Evolutionary conservation across 2,113 vertebrate genomes (phyloP).

Genomic region (Forbesichthys agassizii): DNA sequence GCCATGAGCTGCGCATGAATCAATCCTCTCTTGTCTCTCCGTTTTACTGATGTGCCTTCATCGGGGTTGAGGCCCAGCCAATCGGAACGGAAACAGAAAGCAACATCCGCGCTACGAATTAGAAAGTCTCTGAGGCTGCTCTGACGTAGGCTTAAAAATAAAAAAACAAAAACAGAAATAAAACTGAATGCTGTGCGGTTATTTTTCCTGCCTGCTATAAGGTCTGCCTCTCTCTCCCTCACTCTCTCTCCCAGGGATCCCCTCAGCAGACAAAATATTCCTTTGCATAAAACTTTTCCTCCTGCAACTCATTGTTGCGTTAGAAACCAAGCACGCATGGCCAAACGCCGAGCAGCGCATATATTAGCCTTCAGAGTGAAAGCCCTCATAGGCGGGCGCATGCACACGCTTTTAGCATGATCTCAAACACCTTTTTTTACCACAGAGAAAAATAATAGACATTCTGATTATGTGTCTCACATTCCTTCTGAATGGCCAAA

Average conservation of each 20-base stretch:
- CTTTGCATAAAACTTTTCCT: slow-evolving; percentile 57
- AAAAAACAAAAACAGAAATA: no score
- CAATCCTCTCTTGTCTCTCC: background rate
- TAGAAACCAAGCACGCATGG: slow-evolving; percentile 65
- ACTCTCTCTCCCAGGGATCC: slow-evolving; percentile 27
- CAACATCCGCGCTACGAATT: background rate
- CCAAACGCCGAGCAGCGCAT: slow-evolving; percentile 78
- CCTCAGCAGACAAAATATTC: slow-evolving; percentile 51
- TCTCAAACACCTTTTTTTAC: slow-evolving; percentile 84
- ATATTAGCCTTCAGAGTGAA: slow-evolving; percentile 79
- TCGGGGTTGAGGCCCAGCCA: background rate
- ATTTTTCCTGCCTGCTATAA: slow-evolving; percentile 48
- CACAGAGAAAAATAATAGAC: slow-evolving; percentile 80
- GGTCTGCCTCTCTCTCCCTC: slow-evolving; percentile 22
- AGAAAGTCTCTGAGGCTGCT: slow-evolving; percentile 3
- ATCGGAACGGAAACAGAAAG: slow-evolving; percentile 10
- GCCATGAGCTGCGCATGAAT: background rate
- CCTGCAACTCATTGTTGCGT: slow-evolving; percentile 57
- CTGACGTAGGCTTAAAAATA: slow-evolving; percentile 14
- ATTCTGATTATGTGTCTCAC: slow-evolving; percentile 51
- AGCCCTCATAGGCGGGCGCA: slow-evolving; percentile 61
- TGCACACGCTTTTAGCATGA: slow-evolving; percentile 80
- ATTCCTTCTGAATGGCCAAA: background rate
- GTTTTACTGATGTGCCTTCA: background rate
- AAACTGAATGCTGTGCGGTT: slow-evolving; percentile 27